phyloP scores from a whole-genome alignment of 2,888 invertebrate species.

The Argyra leucocephala region DNA sequence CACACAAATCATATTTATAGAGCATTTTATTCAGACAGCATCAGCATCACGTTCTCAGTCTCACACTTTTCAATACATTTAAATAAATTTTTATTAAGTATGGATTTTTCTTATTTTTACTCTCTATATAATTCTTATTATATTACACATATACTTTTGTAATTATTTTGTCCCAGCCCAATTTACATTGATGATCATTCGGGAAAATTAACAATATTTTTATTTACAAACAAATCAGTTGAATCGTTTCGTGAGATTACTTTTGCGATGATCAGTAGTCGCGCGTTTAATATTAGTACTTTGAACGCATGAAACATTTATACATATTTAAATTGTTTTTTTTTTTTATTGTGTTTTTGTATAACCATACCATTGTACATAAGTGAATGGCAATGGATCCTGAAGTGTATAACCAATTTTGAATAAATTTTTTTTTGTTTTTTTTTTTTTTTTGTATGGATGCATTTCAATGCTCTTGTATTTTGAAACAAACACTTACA shows the following conservation, averaged over 20 bases:
- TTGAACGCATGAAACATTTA: not conserved
- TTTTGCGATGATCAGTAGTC: not conserved
- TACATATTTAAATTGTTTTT: not conserved
- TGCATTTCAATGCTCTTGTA: constrained; percentile 15
- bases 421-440: too few species aligned
- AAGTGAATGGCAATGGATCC: too few species aligned
- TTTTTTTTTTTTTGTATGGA: not conserved
- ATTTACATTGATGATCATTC: not conserved
- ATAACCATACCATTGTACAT: too few species aligned
- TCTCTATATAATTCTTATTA: not conserved
- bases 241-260: constrained; percentile 15
- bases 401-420: too few species aligned
- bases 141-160: not conserved
- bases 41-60: not conserved
- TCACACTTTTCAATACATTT: too few species aligned
- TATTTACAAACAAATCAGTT: constrained; percentile 18
- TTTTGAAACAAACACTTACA: not conserved
- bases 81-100: too few species aligned
- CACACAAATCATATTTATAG: too few species aligned
- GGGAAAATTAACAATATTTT: constrained; percentile 1
- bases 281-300: not conserved
- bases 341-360: not conserved
- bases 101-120: too few species aligned
- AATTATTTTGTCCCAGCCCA: not conserved
- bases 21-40: too few species aligned